Percentiles rank a stretch among this genome's conserved stretches.
phyloP scores from a whole-genome alignment of 1,140 invertebrate genomes.

The Drosophila nikananu region DNA sequence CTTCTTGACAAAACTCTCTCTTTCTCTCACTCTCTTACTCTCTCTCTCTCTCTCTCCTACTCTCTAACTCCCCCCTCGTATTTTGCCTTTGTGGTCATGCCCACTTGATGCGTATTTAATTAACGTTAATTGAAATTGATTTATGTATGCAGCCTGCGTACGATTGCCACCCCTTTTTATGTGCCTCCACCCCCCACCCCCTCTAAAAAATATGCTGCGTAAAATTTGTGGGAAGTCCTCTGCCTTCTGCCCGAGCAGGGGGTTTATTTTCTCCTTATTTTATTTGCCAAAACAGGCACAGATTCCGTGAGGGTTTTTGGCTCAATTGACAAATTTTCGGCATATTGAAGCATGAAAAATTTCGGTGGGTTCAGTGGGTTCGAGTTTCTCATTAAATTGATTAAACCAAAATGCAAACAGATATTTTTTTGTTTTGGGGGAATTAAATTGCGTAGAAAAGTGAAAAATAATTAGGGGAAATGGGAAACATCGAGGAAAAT shows the following conservation, averaged over 20 bases:
- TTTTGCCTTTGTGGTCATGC: conserved; percentile 75
- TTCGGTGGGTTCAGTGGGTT: not conserved
- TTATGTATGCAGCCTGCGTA: conserved; percentile 80
- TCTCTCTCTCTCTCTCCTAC: not conserved
- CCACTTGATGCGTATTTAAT: conserved; percentile 84
- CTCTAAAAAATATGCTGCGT: conserved; percentile 59
- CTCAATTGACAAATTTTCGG: conserved; percentile 63
- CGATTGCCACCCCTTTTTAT: conserved; percentile 3
- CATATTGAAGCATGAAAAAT: conserved; percentile 67
- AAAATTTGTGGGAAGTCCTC: conserved; percentile 61
- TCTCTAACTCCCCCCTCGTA: conserved; percentile 1
- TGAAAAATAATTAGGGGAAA: conserved; percentile 9
- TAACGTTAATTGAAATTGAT: conserved; percentile 84
- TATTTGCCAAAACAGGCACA: conserved; percentile 2
- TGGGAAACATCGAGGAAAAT: not conserved
- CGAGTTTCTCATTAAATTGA: conserved; percentile 61
- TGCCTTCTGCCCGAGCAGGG: not conserved
- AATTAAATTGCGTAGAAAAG: conserved; percentile 1
- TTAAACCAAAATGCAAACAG: conserved; percentile 55
- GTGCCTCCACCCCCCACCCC: not conserved
- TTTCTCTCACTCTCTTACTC: no score
- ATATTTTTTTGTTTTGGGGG: not conserved
- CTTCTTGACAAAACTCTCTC: not conserved
- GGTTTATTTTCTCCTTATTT: conserved; percentile 12
- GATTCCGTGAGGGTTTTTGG: conserved; percentile 6